Evolutionary conservation across 2,113 vertebrate genomes (phyloP).

Genomic region (Polypterus senegalus): DNA sequence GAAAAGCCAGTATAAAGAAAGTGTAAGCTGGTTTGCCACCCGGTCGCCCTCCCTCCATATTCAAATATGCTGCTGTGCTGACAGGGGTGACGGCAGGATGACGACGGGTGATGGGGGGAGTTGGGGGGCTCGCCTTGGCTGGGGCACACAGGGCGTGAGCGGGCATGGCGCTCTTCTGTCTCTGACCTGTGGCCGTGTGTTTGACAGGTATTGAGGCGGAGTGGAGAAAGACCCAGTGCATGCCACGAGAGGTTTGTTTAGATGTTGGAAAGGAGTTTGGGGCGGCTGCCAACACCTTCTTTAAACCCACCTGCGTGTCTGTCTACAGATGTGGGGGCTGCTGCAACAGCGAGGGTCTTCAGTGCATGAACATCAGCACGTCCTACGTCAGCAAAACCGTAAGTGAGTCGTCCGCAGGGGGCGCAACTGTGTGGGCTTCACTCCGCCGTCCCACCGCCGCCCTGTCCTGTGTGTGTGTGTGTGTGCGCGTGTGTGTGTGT

Average conservation of each 20-base stretch:
- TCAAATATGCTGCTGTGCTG: too few relatives aligned
- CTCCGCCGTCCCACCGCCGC: too few relatives aligned
- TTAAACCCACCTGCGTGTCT: constrained; percentile 97
- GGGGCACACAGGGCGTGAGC: too few relatives aligned
- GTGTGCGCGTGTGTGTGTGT: too few relatives aligned
- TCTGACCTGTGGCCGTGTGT: constrained; percentile 48
- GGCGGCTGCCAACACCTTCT: constrained; percentile 95
- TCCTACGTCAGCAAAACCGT: constrained; percentile 93
- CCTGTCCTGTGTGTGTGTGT: too few relatives aligned
- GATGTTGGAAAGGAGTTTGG: constrained; percentile 97
- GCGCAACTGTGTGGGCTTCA: too few relatives aligned
- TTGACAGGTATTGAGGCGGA: constrained; percentile 92
- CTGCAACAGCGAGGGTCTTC: constrained; percentile 92
- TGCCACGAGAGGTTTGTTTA: constrained; percentile 92
- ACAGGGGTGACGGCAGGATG: too few relatives aligned
- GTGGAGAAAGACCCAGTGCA: constrained; percentile 95
- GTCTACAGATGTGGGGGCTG: constrained; percentile 98
- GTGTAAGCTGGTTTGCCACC: constrained; percentile 1
- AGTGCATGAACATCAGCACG: constrained; percentile 89
- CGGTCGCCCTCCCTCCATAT: not conserved
- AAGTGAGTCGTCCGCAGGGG: constrained; percentile 32
- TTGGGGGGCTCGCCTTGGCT: too few relatives aligned
- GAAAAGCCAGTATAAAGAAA: not conserved
- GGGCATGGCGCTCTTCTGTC: constrained; percentile 10
- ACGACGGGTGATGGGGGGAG: too few relatives aligned